These are phyloP conservation scores for Frankliniella fusca DNA, from an alignment of 2,888 invertebrate genomes.

Conservation along the genomic window DNA sequence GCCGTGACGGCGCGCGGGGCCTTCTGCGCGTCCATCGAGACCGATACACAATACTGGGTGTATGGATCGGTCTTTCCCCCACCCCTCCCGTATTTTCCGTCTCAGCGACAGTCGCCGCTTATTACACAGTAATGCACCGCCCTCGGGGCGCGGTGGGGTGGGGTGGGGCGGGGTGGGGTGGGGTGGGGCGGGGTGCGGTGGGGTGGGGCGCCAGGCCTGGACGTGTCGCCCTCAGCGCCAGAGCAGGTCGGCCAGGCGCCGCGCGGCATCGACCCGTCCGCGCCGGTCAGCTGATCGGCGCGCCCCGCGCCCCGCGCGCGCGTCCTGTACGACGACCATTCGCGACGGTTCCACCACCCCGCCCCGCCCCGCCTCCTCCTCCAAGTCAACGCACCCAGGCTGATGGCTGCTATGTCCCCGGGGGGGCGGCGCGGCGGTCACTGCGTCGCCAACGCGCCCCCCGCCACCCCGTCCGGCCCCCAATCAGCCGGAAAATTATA, in stretches of 20 bases:
- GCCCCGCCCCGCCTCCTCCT: constrained; percentile 29
- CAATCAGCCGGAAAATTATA: background rate
- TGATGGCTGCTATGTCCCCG: background rate
- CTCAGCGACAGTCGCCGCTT: no score
- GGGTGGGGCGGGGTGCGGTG: background rate
- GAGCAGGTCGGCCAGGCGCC: constrained; percentile 33
- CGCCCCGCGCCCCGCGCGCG: constrained; percentile 1
- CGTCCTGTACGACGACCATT: background rate
- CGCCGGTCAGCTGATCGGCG: constrained; percentile 11
- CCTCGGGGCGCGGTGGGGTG: background rate
- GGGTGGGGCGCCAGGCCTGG: background rate
- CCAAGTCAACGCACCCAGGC: background rate
- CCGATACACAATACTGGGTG: no score
- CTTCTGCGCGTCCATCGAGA: no score
- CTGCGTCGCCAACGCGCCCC: background rate
- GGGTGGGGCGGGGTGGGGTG: constrained; percentile 31
- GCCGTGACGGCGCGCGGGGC: no score
- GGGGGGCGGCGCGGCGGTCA: background rate
- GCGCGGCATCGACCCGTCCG: background rate
- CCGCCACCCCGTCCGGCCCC: background rate
- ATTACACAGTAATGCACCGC: no score
- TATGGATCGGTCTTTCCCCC: no score
- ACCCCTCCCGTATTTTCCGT: no score
- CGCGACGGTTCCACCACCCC: constrained; percentile 21
- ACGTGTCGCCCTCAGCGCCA: constrained; percentile 25